Base-by-base conservation (phyloP, 2,888 invertebrate genomes). In the Tromatobia lineatoria region DNA sequence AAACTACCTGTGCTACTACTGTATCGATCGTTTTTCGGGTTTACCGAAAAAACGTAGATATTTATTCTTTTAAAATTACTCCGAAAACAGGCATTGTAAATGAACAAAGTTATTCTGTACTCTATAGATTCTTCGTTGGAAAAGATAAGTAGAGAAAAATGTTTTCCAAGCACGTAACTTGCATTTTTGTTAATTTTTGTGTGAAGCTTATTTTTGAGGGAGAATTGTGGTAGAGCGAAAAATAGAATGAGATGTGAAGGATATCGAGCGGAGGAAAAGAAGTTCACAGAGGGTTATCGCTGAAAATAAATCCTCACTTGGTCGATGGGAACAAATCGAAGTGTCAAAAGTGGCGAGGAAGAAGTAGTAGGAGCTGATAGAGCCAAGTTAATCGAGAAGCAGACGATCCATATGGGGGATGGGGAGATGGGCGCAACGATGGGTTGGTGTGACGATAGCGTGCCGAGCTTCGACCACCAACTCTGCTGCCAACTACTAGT, bases 301-400 rank as follows among this genome's bases (percentile, higher is more conserved):
- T 25, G 57, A 57, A 57, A 71, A 71, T 71, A 71, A 71, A 71
- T 71, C 71, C 54, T 59, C 57, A 57, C 42, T 38, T 10, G 71
- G 71, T 10, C 57, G 71, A 57, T 71, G 57, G 71, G 23, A 71
- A 71, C 71, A 71, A 71, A 71, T 71, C 71, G 57, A 71, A 71
- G 71, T 71, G 71, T 71, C 71, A 57, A 71, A 71, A 71, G 71
- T 71, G 71, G 71, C 61, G 61, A 61, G 61, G 42, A 45, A 25
- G 71, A 71, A 57, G 57, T 42, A 70, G 70, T 38, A 25, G 42
- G 71, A 25, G 54, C 57, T 54, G 71, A 71, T 42, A 42, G 71
- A 57, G 71, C 54, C 54, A 25, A 57, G 71, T 71, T 71, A 71
- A 71, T 71, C 71, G 71, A 71, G 52, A 71, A 71, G 54, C 71